Evolutionary conservation across 2,888 invertebrate genomes (phyloP).

Genomic region (Rambutsinella grinnellia): DNA sequence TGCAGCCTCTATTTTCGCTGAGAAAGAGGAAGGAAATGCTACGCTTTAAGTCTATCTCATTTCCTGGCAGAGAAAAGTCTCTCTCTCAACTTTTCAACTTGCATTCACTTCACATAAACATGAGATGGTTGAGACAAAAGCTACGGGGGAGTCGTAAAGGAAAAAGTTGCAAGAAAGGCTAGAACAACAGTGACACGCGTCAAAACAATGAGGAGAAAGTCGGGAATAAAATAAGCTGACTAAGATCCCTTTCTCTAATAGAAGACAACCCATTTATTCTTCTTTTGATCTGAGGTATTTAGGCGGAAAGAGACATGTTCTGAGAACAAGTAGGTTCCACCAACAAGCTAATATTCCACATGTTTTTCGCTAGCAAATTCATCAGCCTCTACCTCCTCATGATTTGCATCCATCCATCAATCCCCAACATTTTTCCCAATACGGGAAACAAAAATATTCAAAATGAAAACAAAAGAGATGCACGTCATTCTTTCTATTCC

Average conservation of each 20-base stretch:
- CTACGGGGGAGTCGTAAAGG: constrained; percentile 19
- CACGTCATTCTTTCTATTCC: not conserved
- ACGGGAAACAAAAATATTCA: not conserved
- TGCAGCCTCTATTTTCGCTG: not conserved
- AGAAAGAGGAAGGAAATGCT: not conserved
- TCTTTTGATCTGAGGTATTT: not conserved
- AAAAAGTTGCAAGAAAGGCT: not conserved
- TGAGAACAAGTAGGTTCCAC: too few relatives aligned
- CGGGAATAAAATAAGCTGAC: not conserved
- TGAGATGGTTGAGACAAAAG: not conserved
- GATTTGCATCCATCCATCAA: too few relatives aligned
- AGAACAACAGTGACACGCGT: not conserved
- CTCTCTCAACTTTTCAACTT: not conserved
- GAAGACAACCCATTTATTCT: not conserved
- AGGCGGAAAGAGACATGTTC: not conserved
- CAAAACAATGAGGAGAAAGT: not conserved
- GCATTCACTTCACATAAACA: not conserved
- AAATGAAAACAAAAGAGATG: not conserved
- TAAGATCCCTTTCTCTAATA: too few relatives aligned
- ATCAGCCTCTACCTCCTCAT: too few relatives aligned
- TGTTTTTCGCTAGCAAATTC: too few relatives aligned
- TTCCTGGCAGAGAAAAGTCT: not conserved
- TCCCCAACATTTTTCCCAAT: too few relatives aligned
- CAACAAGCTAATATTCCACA: too few relatives aligned
- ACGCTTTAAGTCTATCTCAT: not conserved